phyloP scores from a whole-genome alignment of 2,888 invertebrate genomes.

The Neocrepidodera transversa region DNA sequence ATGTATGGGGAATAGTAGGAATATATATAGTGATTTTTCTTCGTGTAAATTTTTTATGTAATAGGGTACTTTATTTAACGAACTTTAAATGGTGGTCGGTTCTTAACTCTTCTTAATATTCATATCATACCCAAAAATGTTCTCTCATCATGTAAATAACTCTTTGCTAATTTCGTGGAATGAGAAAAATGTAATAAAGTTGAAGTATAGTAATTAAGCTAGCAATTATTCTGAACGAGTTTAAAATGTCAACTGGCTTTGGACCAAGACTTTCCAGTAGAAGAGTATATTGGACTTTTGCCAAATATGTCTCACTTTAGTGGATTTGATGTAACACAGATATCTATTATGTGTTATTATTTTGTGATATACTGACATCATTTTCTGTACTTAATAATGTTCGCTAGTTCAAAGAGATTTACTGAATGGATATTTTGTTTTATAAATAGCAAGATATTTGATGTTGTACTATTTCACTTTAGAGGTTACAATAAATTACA shows the following conservation, averaged over 20 bases:
- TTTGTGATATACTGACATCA: not conserved
- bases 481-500: no score
- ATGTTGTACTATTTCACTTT: no score
- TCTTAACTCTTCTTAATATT: not conserved
- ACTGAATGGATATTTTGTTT: not conserved
- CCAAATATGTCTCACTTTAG: conserved; percentile 6
- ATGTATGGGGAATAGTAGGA: no score
- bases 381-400: not conserved
- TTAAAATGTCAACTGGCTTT: conserved; percentile 22
- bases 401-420: not conserved
- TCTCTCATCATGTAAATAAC: not conserved
- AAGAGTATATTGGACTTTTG: conserved; percentile 9
- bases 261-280: conserved; percentile 3
- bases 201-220: conserved; percentile 12
- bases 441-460: no score
- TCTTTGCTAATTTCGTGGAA: conserved; percentile 9
- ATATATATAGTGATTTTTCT: no score
- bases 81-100: no score
- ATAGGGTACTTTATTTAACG: no score
- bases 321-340: not conserved
- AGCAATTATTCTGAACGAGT: conserved; percentile 17
- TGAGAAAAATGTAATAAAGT: conserved; percentile 20
- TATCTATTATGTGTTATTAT: conserved; percentile 2
- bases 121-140: not conserved
- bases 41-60: no score